Evolutionary conservation across 2,888 invertebrate species (phyloP), one percentile per base, ranked within the genome.

Genomic region (Pheosia gnoma): DNA sequence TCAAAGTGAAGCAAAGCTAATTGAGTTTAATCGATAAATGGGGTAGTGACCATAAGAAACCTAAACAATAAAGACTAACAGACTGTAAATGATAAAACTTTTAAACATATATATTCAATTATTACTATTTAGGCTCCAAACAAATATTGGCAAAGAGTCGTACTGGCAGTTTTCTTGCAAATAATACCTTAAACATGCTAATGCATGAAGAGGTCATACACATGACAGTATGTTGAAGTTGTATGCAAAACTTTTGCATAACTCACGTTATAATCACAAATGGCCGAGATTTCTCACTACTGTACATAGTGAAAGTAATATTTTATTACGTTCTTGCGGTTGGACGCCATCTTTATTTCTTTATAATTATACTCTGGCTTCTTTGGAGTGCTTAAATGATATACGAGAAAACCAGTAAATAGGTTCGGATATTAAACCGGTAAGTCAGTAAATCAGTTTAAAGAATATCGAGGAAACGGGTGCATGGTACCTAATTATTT

Each of bases 281-380:
- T 39, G 56, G 11, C 51, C 38, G 56, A 68, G 65, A 69, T 70
- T 71, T 74, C 65, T 25, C 25, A 25, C 25, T 25, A 68, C 63
- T 64, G 58, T 56, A 56, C 57, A 55, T 63, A 57, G 60, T 57
- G 66, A 75, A 70, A 75, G 70, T 66, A 53, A 25, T 61, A 62
- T 69, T 65, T 65, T 59, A 49, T 41, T 39, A 37, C 13, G 43
- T 59, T 58, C 58, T 65, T 61, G 58, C 49, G 55, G 63, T 61
- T 7, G 13, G 7, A 53, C 13, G 55, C 60, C 57, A 13, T 53
- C 10, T 59, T 67, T 58, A 61, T 72, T 65, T 36, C 8, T 53
- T 53, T 53, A 3, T 8, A 3, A 57, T 71, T 62, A 63, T 63
- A 62, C 58, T 57, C 54, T 47, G 56, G 11, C 37, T 41, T 51